Evolutionary conservation across 2,113 vertebrate species (phyloP).

Genomic region (Pteropus alecto): DNA sequence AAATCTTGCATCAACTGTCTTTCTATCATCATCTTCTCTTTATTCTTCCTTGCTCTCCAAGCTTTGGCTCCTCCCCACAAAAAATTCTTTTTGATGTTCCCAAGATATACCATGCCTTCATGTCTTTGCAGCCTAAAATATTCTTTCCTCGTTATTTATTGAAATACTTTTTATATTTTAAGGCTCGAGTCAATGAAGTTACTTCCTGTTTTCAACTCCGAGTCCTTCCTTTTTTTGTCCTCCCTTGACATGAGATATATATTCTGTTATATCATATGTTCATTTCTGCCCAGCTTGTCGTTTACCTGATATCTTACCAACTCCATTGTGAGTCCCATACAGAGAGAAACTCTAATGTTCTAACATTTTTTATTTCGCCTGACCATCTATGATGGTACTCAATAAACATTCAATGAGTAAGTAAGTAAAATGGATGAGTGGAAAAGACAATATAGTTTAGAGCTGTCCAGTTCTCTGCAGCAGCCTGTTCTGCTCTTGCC

Average conservation of each 20-base stretch:
- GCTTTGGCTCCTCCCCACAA: not conserved
- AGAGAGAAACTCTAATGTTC: not conserved
- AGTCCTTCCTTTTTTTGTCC: not conserved
- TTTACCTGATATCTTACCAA: not conserved
- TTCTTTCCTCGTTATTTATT: not conserved
- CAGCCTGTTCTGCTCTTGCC: not conserved
- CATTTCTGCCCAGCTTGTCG: too few species aligned
- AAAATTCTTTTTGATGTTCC: too few species aligned
- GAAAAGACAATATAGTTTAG: accelerated
- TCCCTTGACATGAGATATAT: not conserved
- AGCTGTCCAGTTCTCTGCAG: accelerated
- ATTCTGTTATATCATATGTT: not conserved
- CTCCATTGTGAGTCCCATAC: not conserved
- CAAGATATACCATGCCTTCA: not conserved
- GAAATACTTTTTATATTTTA: not conserved
- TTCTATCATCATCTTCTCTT: not conserved
- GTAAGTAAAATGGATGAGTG: not conserved
- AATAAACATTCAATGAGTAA: not conserved
- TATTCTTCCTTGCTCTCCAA: not conserved
- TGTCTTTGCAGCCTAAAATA: not conserved
- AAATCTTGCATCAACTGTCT: too few species aligned
- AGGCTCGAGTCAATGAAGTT: not conserved
- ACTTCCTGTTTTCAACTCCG: not conserved
- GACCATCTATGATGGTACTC: not conserved
- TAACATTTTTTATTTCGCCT: not conserved